These are phyloP conservation scores for Acrobasis consociella DNA, from an alignment of 2,888 invertebrate species.

Conservation along the genomic window DNA sequence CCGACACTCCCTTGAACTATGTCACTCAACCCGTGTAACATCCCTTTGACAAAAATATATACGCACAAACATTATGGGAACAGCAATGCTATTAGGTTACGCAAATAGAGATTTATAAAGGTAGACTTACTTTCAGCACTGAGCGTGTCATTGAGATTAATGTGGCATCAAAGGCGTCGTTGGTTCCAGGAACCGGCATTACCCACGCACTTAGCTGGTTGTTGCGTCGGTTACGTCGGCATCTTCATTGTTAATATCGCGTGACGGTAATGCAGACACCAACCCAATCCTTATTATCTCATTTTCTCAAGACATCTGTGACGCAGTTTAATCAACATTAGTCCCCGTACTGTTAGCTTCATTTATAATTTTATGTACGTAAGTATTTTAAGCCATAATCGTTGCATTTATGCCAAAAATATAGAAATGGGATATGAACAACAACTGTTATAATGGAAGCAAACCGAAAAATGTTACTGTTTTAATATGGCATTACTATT, in stretches of 20 bases:
- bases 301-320: constrained; percentile 11
- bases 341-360: not conserved
- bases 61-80: too few species aligned
- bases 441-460: too few species aligned
- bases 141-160: constrained; percentile 7
- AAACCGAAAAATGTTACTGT: too few species aligned
- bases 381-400: too few species aligned
- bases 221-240: not conserved
- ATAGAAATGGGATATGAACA: too few species aligned
- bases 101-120: not conserved
- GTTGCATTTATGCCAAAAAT: too few species aligned
- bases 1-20: constrained; percentile 17
- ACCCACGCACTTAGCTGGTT: constrained; percentile 8
- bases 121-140: not conserved
- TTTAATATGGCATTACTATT: too few species aligned
- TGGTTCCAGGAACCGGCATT: constrained; percentile 11
- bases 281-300: constrained; percentile 15
- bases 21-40: too few species aligned
- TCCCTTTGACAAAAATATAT: too few species aligned
- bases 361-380: too few species aligned
- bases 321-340: constrained; percentile 24
- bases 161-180: not conserved
- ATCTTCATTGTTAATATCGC: constrained; percentile 17
- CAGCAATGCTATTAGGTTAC: too few species aligned
- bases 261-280: constrained; percentile 7